Conservation (phyloP, 2,113 vertebrate species). For the Aldabrachelys gigantea region DNA sequence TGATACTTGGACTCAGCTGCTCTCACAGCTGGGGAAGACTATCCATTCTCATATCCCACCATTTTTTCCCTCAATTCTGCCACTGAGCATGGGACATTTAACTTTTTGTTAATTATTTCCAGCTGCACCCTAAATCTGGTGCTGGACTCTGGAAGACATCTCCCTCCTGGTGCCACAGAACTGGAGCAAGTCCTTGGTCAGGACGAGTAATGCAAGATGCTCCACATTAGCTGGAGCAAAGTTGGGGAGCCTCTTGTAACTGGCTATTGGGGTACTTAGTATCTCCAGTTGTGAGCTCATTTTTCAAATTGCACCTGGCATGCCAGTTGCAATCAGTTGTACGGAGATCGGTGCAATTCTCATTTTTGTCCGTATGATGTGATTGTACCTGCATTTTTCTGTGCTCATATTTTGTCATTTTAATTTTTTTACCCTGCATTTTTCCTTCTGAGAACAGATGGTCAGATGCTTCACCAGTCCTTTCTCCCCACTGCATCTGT, state of each 20-base stretch:
- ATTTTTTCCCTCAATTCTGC: not conserved
- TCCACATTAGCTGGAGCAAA: not conserved
- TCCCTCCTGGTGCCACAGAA: not conserved
- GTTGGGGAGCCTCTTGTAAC: not conserved
- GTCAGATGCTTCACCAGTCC: not conserved
- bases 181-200: not conserved
- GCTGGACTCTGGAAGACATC: not conserved
- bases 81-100: not conserved
- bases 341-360: fast-evolving
- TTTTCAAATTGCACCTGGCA: not conserved
- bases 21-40: not conserved
- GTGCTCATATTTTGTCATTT: not conserved
- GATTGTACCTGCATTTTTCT: not conserved
- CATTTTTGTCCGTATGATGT: not conserved
- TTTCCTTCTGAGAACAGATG: not conserved
- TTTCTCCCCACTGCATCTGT: not conserved
- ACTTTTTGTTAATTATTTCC: not conserved
- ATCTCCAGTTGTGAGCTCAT: not conserved
- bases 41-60: not conserved
- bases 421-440: not conserved
- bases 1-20: not conserved
- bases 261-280: not conserved
- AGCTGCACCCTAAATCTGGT: not conserved
- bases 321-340: not conserved
- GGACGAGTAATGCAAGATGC: not conserved